Conservation (phyloP, 1,140 invertebrate genomes). For the Stegodyphus mimosarum region DNA sequence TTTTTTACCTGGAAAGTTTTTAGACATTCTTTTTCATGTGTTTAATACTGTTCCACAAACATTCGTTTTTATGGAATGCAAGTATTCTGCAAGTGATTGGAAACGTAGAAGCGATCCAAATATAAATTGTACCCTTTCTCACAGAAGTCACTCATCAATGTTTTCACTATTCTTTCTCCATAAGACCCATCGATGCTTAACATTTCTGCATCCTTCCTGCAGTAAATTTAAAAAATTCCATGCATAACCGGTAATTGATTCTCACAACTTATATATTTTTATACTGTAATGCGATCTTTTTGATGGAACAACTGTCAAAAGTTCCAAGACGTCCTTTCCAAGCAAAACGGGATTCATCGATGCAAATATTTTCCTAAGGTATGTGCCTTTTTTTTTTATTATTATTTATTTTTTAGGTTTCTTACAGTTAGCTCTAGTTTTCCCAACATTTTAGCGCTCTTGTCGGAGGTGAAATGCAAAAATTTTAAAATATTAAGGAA, state of each 20-base stretch:
- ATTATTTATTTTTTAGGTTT: conserved; percentile 4
- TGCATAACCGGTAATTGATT: not conserved
- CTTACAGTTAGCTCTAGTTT: not conserved
- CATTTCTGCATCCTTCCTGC: not conserved
- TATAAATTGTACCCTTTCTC: conserved; percentile 6
- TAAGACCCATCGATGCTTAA: not conserved
- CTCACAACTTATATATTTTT: conserved; percentile 1
- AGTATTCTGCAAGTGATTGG: not conserved
- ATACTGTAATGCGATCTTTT: conserved; percentile 1
- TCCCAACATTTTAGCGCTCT: not conserved
- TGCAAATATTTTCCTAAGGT: not conserved
- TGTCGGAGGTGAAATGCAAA: not conserved
- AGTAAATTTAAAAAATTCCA: not conserved
- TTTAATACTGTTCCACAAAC: not conserved
- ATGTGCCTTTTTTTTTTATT: not conserved
- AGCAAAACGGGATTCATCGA: not conserved
- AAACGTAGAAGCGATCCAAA: not conserved
- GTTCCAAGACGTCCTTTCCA: not conserved
- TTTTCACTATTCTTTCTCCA: not conserved
- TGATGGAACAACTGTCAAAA: not conserved
- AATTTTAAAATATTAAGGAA: too few species aligned
- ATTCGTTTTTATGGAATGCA: not conserved
- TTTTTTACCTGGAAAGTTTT: not conserved
- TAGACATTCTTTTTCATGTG: not conserved
- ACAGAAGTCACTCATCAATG: not conserved